Conservation (phyloP, 1,140 invertebrate genomes). For the Trigoniulus corallinus region DNA sequence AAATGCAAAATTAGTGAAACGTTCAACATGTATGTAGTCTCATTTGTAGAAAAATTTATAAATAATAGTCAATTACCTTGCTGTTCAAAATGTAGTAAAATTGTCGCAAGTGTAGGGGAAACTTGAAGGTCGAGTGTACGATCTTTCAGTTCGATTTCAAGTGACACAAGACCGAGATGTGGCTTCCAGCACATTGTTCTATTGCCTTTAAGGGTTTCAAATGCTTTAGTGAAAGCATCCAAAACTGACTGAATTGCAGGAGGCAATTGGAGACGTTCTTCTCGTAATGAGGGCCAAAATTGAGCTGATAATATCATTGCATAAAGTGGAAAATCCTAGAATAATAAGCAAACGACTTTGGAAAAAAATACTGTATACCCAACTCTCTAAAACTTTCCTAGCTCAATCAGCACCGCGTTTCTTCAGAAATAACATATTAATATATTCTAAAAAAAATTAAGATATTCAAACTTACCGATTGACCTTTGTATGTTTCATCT, state of each 20-base stretch:
- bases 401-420: too few relatives aligned
- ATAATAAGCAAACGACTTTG: too few relatives aligned
- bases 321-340: conserved; percentile 46
- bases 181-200: conserved; percentile 86
- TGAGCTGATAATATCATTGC: conserved; percentile 91
- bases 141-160: conserved; percentile 79
- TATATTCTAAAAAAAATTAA: too few relatives aligned
- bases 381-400: too few relatives aligned
- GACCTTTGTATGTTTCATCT: conserved; percentile 20
- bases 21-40: conserved; percentile 10
- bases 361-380: too few relatives aligned
- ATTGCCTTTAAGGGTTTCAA: conserved; percentile 81
- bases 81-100: conserved; percentile 86
- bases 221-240: conserved; percentile 73
- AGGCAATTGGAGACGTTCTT: conserved; percentile 79
- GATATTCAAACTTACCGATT: too few relatives aligned
- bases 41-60: conserved; percentile 10
- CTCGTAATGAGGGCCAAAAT: conserved; percentile 95
- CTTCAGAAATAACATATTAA: conserved; percentile 5
- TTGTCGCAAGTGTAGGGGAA: conserved; percentile 80
- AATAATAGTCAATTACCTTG: conserved; percentile 38
- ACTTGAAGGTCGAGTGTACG: conserved; percentile 66
- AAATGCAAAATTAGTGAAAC: conserved; percentile 8
- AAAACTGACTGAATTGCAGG: conserved; percentile 60
- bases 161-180: conserved; percentile 74